Base-by-base conservation (phyloP, 2,888 invertebrate genomes). In the Criorhina ranunculi region DNA sequence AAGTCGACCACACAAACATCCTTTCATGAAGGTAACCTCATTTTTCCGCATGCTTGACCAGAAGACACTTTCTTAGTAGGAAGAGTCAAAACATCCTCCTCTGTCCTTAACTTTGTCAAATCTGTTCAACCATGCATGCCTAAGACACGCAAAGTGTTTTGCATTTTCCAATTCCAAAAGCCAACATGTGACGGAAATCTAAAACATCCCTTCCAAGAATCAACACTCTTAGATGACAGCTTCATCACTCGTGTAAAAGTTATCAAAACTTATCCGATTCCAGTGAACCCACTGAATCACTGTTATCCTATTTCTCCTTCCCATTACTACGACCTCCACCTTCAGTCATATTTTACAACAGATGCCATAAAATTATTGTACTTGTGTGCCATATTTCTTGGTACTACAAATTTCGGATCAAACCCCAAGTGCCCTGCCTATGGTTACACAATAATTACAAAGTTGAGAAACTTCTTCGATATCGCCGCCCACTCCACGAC, bases 401-500 rank as follows among this genome's bases (percentile, higher is more conserved):
- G 42, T 24, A 5, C 17, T 44, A 24, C 51, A 72, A 60, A 72
- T 51, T 51, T 24, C 31, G 9, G 46, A 49, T 51, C 59, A 46
- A 12, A 37, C 37, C 49, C 40, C 40, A 60, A 72, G 35, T 59
- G n/a, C 15, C 29, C 49, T 24, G 64, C 49, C 49, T 49, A 46
- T 64, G 33, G 19, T 42, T 40, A 12, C 37, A 51, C 51, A 24
- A 60, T 73, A 73, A 62, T 62, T 73, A 62, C 37, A 73, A 62
- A 62, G 40, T 62, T 62, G 5, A 15, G 46, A 33, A 59, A 59
- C 70, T 70, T 69, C 44, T 24, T 33, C 19, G 44, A 49, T 49
- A 70, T 46, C n/a, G 31, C 17, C 42, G 19, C 51, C 17, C 8
- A 0, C 44, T 1, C 44, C 1, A 7, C 33, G 53, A 40, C 53